Percentiles rank a stretch among this genome's conserved stretches.
Evolutionary conservation across 1,140 invertebrate genomes (phyloP).

Genomic region (Myzus persicae): DNA sequence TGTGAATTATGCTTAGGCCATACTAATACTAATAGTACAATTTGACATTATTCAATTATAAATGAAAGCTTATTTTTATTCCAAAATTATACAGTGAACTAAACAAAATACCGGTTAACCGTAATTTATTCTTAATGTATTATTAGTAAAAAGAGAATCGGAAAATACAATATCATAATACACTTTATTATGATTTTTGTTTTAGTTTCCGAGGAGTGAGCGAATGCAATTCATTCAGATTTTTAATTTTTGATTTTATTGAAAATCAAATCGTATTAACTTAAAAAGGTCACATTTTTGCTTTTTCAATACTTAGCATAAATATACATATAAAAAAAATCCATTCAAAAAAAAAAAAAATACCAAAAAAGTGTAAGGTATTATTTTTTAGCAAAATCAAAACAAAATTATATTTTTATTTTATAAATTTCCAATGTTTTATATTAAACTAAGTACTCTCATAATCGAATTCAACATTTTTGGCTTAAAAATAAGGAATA

Average conservation of each 20-base stretch:
- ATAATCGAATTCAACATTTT: neutral
- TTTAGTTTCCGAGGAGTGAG: neutral
- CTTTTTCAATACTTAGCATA: neutral
- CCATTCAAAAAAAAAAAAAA: neutral
- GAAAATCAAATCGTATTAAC: neutral
- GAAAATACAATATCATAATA: neutral
- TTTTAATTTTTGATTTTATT: neutral
- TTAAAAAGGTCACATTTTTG: neutral
- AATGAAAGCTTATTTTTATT: neutral
- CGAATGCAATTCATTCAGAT: neutral
- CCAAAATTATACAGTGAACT: neutral
- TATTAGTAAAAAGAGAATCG: neutral
- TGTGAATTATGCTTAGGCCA: neutral
- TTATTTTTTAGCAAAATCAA: too few relatives aligned
- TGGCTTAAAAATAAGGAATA: neutral
- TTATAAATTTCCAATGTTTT: neutral
- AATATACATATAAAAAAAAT: neutral
- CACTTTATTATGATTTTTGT: neutral
- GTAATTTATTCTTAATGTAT: neutral
- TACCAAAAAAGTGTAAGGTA: neutral
- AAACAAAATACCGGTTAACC: neutral
- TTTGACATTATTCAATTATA: neutral
- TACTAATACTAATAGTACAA: neutral
- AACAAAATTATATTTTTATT: neutral
- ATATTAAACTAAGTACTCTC: too few relatives aligned